These are phyloP conservation scores for Macrocentrus cingulum DNA, from an alignment of 1,140 invertebrate species.

Conservation along the genomic window DNA sequence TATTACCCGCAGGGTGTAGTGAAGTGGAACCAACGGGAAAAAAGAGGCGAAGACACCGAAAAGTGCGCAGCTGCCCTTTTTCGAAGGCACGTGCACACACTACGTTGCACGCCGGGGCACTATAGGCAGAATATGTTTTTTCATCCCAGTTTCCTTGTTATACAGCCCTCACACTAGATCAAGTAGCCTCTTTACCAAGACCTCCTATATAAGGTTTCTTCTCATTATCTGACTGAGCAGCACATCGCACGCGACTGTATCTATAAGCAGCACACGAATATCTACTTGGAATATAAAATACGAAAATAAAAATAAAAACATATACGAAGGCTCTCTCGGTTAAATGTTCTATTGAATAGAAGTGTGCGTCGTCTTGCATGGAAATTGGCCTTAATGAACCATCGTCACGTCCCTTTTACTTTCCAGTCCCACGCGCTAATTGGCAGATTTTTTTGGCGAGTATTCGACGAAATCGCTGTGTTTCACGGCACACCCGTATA, in stretches of 20 bases:
- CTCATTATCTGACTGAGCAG: conserved; percentile 19
- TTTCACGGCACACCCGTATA: no score
- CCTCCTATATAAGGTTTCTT: conserved; percentile 9
- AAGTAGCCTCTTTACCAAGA: conserved; percentile 9
- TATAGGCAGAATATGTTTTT: no score
- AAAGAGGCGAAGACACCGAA: conserved; percentile 19
- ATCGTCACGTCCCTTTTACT: not conserved
- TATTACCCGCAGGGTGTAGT: conserved; percentile 34
- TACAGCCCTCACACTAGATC: not conserved
- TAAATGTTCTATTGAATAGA: conserved; percentile 9
- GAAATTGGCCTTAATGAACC: conserved; percentile 9
- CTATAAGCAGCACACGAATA: conserved; percentile 1
- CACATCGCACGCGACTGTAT: conserved; percentile 17
- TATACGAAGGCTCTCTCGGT: conserved; percentile 2
- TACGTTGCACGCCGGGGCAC: no score
- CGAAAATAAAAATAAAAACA: no score
- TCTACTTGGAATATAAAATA: not conserved
- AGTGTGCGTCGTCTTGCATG: not conserved
- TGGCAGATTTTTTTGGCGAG: not conserved
- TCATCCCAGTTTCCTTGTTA: not conserved
- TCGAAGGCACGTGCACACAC: conserved; percentile 23
- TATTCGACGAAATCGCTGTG: not conserved
- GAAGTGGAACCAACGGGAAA: conserved; percentile 7
- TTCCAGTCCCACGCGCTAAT: not conserved
- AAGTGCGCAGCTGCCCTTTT: conserved; percentile 31